Evolutionary conservation across 2,113 vertebrate genomes (phyloP), one percentile per base, ranked within the genome.

Genomic region (Crocuta crocuta): DNA sequence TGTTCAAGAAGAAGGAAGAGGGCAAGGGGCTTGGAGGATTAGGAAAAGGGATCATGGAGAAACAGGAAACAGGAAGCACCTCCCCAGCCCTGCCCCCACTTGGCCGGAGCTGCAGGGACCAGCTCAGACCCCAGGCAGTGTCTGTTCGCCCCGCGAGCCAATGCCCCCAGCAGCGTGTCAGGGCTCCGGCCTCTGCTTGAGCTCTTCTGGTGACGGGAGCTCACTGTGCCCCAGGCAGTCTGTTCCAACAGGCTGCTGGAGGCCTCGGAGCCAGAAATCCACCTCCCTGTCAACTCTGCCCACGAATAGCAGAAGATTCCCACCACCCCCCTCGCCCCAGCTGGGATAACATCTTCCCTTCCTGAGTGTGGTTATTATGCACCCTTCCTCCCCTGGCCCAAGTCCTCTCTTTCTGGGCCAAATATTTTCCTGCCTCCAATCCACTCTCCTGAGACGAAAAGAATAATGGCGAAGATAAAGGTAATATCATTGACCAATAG

Each of bases 281-380:
- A 5, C 5, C 21, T 43, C 74, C 33, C 33, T 1, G 35, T 55
- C 91, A 55, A 4, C 6, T 89, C 71, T 43, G 31, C 81, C 71
- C 24, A 2, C 15, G 17, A 1, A 39, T 10, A 3, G 68, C 5
- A 0, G 28, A 50, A 55, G 91, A 9, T 3, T 5, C 19, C 50
- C 50, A 13, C 50, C 10, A 12, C 50, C 0, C 50, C 12, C 50
- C 10, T 39, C 39, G 39, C 11, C 28, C 15, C 16, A 7, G 1
- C 2, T 0, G 24, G 76, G 26, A 23, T 11, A 16, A 7, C 31
- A 17, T 1, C 23, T 6, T 5, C 61, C 45, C 21, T 78, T 6
- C 68, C 73, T 9, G 0, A 23, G 0, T 0, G 5, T 50, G 63
- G 50, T 7, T 50, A 1, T 0, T 15, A 6, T 0, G 1, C 8